These are phyloP conservation scores for Drosophila affinis DNA, from an alignment of 2,888 invertebrate genomes.

Conservation along the genomic window DNA sequence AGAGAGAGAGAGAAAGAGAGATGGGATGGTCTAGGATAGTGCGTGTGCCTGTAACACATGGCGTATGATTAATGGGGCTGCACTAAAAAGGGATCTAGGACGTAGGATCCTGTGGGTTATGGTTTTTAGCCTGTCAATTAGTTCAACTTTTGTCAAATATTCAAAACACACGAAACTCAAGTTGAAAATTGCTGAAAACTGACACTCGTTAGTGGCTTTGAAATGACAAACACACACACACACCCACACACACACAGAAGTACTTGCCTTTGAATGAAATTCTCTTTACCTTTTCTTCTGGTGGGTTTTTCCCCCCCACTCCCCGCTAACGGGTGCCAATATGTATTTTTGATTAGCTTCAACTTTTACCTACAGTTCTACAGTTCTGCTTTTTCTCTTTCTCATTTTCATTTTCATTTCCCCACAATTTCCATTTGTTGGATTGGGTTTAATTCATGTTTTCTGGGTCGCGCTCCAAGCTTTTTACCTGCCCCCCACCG, in stretches of 20 bases:
- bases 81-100: constrained; percentile 11
- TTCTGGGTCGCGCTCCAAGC: constrained; percentile 15
- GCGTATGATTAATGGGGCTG: constrained; percentile 69
- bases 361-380: constrained; percentile 13
- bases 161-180: constrained; percentile 28
- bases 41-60: constrained; percentile 48
- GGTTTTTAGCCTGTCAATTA: constrained; percentile 29
- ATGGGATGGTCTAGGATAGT: not conserved
- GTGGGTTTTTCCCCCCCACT: not conserved
- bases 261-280: constrained; percentile 34
- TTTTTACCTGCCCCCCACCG: not conserved
- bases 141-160: constrained; percentile 43
- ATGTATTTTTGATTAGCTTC: constrained; percentile 77
- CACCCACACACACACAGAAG: no score
- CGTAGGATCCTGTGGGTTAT: not conserved
- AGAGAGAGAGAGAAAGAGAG: not conserved
- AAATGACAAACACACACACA: not conserved
- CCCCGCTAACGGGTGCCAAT: constrained; percentile 48
- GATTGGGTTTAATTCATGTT: constrained; percentile 19
- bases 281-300: constrained; percentile 15
- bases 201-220: not conserved
- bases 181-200: constrained; percentile 10
- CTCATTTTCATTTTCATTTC: no score
- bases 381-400: not conserved
- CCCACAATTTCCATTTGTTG: constrained; percentile 7